Evolutionary conservation across 1,140 invertebrate genomes (phyloP), one percentile per base, ranked within the genome.

Genomic region (Drepana arcuata): DNA sequence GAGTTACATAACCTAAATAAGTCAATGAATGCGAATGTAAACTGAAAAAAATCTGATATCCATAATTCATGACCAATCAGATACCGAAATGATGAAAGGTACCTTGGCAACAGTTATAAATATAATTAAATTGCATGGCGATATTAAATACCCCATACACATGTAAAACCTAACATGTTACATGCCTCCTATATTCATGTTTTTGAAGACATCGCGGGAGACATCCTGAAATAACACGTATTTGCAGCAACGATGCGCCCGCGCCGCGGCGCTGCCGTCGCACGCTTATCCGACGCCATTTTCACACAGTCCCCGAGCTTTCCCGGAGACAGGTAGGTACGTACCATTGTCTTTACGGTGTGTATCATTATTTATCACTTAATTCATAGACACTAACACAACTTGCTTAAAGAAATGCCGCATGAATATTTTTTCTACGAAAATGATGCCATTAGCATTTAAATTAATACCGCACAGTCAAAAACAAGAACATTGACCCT

Each of bases 221-320:
- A 64, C 71, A 67, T 79, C 74, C 74, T 82, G 78, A 79, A 82
- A 79, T 79, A 82, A 82, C 72, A 71, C 67, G 58, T 67, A 67
- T 71, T 79, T 72, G 68, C 71, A 72, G 59, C 59, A 52, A 42
- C 60, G 60, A 53, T 63, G 73, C 72, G 68, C 68, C 45, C 61
- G 63, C 68, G 67, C 61, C 39, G 71, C 52, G 69, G 67, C 67
- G 72, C 74, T 78, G 54, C 53, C 46, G 56, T 72, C 71, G 66
- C 64, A 40, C 58, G 51, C 43, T 61, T 60, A 62, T 61, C 63
- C 65, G 71, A 63, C 74, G 80, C 80, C 80, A 81, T 80, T 83
- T 79, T 80, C 79, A 74, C 60, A 67, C 60, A 53, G 48, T 61
- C 64, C 52, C 53, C 58, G 71, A 81, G 73, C 73, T 81, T 81